A percentile compares a stretch with the other conserved stretches of the same genome.
phyloP scores from a whole-genome alignment of 2,888 invertebrate species.

The Bugula neritina region DNA sequence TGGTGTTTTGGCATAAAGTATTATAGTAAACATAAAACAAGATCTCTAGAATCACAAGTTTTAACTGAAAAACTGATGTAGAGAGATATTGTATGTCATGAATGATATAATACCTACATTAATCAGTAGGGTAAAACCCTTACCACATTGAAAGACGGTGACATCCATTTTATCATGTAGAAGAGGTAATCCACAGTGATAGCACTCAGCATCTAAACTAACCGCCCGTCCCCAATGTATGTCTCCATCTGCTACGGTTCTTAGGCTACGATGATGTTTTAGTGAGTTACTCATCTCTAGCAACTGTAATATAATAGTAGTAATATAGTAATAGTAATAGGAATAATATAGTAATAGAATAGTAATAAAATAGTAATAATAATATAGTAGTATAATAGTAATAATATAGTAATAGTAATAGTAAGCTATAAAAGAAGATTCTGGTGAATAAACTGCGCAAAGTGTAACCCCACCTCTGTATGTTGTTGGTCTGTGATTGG shows the following conservation, averaged over 20 bases:
- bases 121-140: too few relatives aligned
- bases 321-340: not conserved
- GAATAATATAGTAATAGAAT: not conserved
- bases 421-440: too few relatives aligned
- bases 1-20: too few relatives aligned
- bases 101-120: too few relatives aligned
- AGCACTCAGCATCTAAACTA: not conserved
- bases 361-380: too few relatives aligned
- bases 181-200: constrained; percentile 7
- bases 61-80: too few relatives aligned
- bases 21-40: too few relatives aligned
- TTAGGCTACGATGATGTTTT: not conserved
- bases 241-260: not conserved
- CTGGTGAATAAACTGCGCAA: too few relatives aligned
- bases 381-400: too few relatives aligned
- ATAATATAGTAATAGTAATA: too few relatives aligned
- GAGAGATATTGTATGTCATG: too few relatives aligned
- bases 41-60: too few relatives aligned
- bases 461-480: not conserved
- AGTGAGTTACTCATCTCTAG: not conserved
- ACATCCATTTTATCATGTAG: not conserved
- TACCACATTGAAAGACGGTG: constrained; percentile 13
- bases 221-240: constrained; percentile 13
- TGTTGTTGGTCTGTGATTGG: not conserved
- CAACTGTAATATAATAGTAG: not conserved